Evolutionary conservation across 2,113 vertebrate genomes (phyloP).

Genomic region (Callipepla californica): DNA sequence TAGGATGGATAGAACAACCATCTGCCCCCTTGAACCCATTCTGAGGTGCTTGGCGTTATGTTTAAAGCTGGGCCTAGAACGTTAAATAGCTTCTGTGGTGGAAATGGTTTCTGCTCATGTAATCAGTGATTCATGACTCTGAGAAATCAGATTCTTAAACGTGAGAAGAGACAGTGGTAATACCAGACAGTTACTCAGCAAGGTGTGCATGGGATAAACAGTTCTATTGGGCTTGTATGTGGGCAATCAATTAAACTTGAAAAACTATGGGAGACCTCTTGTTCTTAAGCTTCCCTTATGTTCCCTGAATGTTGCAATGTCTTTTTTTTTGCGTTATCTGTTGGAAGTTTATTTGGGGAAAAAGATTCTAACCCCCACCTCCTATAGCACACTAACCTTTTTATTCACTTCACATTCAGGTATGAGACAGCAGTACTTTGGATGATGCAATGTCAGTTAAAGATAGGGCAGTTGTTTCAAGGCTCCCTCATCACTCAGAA

Average conservation of each 20-base stretch:
- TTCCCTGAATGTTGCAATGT: neutral
- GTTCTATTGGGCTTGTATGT: neutral
- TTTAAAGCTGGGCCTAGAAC: neutral
- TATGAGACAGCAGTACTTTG: neutral
- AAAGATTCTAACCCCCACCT: neutral
- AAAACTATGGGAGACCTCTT: neutral
- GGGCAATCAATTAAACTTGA: neutral
- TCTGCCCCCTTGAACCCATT: neutral
- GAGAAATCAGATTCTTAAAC: conserved; percentile 15
- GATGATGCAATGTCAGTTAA: neutral
- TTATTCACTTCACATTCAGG: neutral
- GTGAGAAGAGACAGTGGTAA: neutral
- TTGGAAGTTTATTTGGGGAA: neutral
- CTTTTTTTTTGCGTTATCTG: neutral
- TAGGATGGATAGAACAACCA: neutral
- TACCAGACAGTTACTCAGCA: conserved; percentile 50
- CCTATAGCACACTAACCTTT: neutral
- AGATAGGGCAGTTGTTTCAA: neutral
- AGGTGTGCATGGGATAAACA: conserved; percentile 40
- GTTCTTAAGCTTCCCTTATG: neutral
- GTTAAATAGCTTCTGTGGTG: neutral
- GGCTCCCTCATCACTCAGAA: neutral
- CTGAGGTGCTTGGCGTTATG: neutral
- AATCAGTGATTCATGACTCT: conserved; percentile 29
- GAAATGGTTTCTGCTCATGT: conserved; percentile 2